phyloP scores from a whole-genome alignment of 2,888 invertebrate species.

The Tuberolachnus salignus region DNA sequence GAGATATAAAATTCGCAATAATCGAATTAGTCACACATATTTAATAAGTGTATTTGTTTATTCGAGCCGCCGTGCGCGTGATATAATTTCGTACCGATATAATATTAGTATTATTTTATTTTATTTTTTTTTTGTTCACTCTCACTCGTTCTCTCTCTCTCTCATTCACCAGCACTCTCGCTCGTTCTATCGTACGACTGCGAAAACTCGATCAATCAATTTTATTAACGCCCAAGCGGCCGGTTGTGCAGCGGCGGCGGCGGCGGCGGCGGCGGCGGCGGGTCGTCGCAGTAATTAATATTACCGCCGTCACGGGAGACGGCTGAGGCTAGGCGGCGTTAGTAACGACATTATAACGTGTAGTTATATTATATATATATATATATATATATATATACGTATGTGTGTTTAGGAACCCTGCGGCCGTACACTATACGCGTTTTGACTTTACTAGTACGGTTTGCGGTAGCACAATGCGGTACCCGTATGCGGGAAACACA shows the following conservation, averaged over 20 bases:
- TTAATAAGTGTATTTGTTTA: too few relatives aligned
- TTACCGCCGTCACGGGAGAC: constrained; percentile 3
- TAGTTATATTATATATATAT: too few relatives aligned
- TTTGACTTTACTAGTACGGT: not conserved
- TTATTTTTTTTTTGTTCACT: too few relatives aligned
- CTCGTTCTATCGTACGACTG: not conserved
- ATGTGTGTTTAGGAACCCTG: not conserved
- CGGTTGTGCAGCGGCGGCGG: not conserved
- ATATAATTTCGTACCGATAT: too few relatives aligned
- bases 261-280: not conserved
- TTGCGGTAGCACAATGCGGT: not conserved
- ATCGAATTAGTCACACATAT: too few relatives aligned
- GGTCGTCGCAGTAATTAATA: constrained; percentile 49
- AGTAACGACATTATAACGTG: not conserved
- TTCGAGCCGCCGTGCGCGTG: too few relatives aligned
- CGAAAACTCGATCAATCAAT: constrained; percentile 19
- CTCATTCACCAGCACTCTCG: too few relatives aligned
- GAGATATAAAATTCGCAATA: too few relatives aligned
- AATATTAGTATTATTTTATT: too few relatives aligned
- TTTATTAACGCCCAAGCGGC: constrained; percentile 32
- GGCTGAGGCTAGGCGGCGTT: not conserved
- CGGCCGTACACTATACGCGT: not conserved
- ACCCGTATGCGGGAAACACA: not conserved
- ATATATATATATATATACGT: too few relatives aligned
- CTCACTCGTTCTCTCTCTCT: too few relatives aligned